Percentiles rank a stretch among this genome's conserved stretches.
phyloP scores from a whole-genome alignment of 2,888 invertebrate genomes.

The Keiferia lycopersicella region DNA sequence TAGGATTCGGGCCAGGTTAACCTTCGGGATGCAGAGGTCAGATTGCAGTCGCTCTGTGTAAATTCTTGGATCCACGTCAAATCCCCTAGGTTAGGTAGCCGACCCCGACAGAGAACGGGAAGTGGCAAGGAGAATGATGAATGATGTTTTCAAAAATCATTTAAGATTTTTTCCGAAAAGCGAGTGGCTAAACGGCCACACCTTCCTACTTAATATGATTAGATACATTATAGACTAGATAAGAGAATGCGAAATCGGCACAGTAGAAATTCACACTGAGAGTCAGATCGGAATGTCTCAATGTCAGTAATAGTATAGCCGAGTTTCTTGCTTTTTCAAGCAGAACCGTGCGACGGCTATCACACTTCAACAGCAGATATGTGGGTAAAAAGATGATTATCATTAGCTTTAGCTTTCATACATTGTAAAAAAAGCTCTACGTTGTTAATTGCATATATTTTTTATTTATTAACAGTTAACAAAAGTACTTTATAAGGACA shows the following conservation, averaged over 20 bases:
- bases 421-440: not conserved
- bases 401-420: not conserved
- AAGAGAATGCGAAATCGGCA: slow-evolving; percentile 3
- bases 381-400: not conserved
- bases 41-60: too few species aligned
- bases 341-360: not conserved
- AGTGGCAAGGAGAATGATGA: too few species aligned
- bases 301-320: slow-evolving; percentile 6
- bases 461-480: not conserved
- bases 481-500: too few species aligned
- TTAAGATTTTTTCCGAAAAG: not conserved
- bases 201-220: not conserved
- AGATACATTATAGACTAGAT: not conserved
- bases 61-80: too few species aligned
- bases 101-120: too few species aligned
- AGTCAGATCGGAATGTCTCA: slow-evolving; percentile 8
- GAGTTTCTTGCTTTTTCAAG: slow-evolving; percentile 9
- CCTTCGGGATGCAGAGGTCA: too few species aligned
- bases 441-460: not conserved
- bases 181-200: not conserved
- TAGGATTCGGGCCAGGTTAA: too few species aligned
- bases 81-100: too few species aligned
- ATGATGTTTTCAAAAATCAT: not conserved
- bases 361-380: not conserved
- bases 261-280: slow-evolving; percentile 9